Percentiles rank a stretch among this genome's conserved stretches.
phyloP scores from a whole-genome alignment of 2,113 vertebrate species.

The Cephalopholis sonnerati region DNA sequence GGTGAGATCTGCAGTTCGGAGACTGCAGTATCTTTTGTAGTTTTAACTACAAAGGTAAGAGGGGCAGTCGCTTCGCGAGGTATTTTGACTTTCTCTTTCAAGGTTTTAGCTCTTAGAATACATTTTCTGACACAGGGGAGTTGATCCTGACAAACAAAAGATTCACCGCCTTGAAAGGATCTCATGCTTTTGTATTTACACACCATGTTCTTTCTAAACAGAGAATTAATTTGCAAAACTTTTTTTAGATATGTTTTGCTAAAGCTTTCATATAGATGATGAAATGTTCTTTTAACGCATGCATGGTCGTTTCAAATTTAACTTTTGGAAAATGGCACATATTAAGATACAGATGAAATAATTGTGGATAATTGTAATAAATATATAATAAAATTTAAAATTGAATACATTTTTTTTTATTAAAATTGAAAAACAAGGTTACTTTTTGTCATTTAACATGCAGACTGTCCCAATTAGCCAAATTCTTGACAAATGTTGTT shows the following conservation, averaged over 20 bases:
- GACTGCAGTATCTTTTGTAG: conserved; percentile 54
- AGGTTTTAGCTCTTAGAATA: conserved; percentile 39
- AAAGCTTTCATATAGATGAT: background rate
- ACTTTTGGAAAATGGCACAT: background rate
- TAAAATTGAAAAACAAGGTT: background rate
- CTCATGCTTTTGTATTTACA: background rate
- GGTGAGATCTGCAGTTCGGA: conserved; percentile 40
- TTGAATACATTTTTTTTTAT: background rate
- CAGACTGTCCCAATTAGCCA: background rate
- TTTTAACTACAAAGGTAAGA: conserved; percentile 46
- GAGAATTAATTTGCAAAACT: background rate
- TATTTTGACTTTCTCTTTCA: conserved; percentile 45
- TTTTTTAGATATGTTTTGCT: background rate
- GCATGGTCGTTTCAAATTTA: background rate
- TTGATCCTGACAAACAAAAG: conserved; percentile 12
- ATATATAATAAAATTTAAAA: background rate
- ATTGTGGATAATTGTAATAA: background rate
- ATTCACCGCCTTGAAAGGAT: conserved; percentile 10
- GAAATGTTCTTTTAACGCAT: background rate
- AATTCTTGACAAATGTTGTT: background rate
- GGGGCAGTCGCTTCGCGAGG: conserved; percentile 14
- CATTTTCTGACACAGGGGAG: conserved; percentile 34
- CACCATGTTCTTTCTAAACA: background rate
- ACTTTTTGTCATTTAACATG: background rate
- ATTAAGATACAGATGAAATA: background rate